phyloP scores from a whole-genome alignment of 2,888 invertebrate species.

The Ectemnius continuus region DNA sequence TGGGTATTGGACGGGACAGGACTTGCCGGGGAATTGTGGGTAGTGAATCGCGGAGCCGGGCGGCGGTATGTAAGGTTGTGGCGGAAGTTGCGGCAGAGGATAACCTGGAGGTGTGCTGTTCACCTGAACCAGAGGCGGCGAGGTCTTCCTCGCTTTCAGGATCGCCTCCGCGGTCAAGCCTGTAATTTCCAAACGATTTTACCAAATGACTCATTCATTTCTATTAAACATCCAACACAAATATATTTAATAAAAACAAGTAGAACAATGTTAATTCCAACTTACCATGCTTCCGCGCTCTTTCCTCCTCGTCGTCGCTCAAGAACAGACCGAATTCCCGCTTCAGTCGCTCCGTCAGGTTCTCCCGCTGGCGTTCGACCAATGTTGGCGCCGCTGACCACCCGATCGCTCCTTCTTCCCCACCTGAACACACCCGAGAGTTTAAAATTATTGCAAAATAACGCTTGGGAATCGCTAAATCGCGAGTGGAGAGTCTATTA shows the following conservation, averaged over 20 bases:
- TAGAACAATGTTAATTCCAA: neutral
- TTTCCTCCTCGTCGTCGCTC: conserved; percentile 83
- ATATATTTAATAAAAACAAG: neutral
- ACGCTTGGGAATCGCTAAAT: neutral
- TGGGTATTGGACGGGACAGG: conserved; percentile 66
- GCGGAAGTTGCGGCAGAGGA: conserved; percentile 70
- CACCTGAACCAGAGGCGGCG: conserved; percentile 58
- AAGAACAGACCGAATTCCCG: conserved; percentile 89
- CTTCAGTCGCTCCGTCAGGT: conserved; percentile 90
- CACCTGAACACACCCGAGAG: conserved; percentile 54
- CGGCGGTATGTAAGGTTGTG: conserved; percentile 75
- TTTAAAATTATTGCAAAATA: conserved; percentile 2
- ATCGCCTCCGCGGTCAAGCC: conserved; percentile 74
- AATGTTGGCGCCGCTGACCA: conserved; percentile 92
- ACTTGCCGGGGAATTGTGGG: conserved; percentile 68
- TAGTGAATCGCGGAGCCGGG: conserved; percentile 72
- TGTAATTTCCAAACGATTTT: conserved; percentile 39
- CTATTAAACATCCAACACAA: too few species aligned
- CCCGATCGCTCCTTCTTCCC: conserved; percentile 74
- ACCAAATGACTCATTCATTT: too few species aligned
- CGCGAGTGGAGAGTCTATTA: conserved; percentile 37
- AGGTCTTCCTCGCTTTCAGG: conserved; percentile 67
- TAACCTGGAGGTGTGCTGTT: conserved; percentile 51
- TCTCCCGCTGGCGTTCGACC: conserved; percentile 92
- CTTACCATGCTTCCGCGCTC: conserved; percentile 80